Base-by-base conservation (phyloP, 2,113 vertebrate genomes). In the Nannobrachium achirus region DNA sequence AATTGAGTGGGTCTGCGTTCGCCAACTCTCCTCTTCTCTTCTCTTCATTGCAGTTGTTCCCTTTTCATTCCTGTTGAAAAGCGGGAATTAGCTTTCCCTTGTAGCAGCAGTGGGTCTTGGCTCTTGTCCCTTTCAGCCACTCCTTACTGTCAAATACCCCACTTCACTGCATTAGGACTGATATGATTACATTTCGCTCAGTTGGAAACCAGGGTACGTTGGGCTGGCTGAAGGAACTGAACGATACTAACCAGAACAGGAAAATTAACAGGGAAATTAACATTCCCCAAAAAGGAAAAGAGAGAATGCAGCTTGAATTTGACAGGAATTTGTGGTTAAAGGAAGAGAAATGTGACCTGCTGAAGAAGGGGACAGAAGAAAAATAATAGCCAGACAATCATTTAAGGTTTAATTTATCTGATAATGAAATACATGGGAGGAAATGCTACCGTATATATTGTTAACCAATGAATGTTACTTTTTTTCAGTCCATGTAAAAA, bases 111-210 rank as follows among this genome's bases (percentile, higher is more conserved):
- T 74, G 69, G 81, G 80, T 65, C 77, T 33, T 75, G 60, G 63
- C 80, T 86, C 83, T 80, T 76, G 75, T 86, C 76, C 74, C 73
- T 84, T 88, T 86, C 76, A 83, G 76, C 79, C 76, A 73, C 83
- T 86, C 73, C 84, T 84, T 86, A 55, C 88, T 41, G 66, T 86
- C 76, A 76, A 86, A 89, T 85, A 89, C 86, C 79, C 83, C 82
- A 88, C 85, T 86, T 84, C 87, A 69, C 86, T 85, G 77, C 86
- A 82, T 25, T 77, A 63, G 78, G 56, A 49, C 79, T 80, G 76
- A 86, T 89, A 89, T 82, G 86, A 89, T 88, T 87, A 81, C 69
- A 1, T 74, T 83, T 85, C n/a, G n/a, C n/a, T 84, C 78, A 73
- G 83, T 57, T 69, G 78, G 79, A 77, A 83, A 76, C 80, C 82